Evolutionary conservation across 2,888 invertebrate species (phyloP).

Genomic region (Nomada fabriciana): DNA sequence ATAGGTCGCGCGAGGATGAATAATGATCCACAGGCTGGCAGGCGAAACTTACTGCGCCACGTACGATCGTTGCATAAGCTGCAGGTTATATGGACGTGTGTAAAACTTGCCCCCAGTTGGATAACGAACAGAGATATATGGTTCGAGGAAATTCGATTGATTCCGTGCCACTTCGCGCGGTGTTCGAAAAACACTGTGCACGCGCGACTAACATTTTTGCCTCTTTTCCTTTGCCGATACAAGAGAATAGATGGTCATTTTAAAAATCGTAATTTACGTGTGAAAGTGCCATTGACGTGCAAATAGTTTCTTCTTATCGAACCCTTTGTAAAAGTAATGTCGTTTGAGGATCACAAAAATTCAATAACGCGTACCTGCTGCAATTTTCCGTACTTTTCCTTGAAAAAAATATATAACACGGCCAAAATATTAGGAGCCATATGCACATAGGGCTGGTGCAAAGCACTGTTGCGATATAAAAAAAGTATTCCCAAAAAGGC

Average conservation of each 20-base stretch:
- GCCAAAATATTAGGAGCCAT: too few relatives aligned
- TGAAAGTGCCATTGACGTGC: too few relatives aligned
- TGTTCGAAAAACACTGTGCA: background rate
- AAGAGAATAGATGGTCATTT: too few relatives aligned
- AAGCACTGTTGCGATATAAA: too few relatives aligned
- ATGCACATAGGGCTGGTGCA: too few relatives aligned
- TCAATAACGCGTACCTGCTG: too few relatives aligned
- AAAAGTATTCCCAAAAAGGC: background rate
- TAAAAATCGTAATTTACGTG: too few relatives aligned
- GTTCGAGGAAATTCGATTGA: constrained; percentile 40
- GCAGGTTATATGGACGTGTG: constrained; percentile 41
- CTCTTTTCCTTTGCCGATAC: background rate
- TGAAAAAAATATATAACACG: too few relatives aligned
- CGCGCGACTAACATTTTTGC: background rate
- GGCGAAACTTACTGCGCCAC: constrained; percentile 42
- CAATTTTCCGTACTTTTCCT: too few relatives aligned
- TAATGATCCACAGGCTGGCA: constrained; percentile 78
- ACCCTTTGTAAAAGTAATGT: too few relatives aligned
- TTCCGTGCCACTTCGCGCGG: constrained; percentile 2
- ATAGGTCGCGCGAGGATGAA: constrained; percentile 81
- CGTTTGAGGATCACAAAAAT: too few relatives aligned
- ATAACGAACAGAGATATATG: constrained; percentile 39
- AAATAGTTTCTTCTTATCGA: too few relatives aligned
- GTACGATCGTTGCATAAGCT: constrained; percentile 61
- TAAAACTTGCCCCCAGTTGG: constrained; percentile 37